Base-by-base conservation (phyloP, 1,140 invertebrate species). In the Drosophila repleta region DNA sequence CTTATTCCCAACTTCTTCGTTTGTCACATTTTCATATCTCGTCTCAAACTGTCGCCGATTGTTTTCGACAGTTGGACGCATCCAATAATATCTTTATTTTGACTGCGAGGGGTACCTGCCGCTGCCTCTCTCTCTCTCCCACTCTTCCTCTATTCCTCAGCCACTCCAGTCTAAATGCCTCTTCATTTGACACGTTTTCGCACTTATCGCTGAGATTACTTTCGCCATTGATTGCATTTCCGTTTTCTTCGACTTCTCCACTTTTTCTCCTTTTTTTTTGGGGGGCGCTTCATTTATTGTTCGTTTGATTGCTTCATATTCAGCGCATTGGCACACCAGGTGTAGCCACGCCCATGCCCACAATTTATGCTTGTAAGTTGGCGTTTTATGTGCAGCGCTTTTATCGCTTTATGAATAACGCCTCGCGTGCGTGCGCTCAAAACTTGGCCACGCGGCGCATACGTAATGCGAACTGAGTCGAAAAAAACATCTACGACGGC, bases 181-280 rank as follows among this genome's bases (percentile, higher is more conserved):
- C 45, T 46, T 57, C 79, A 76, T 73, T 58, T 79, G 84, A 88
- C 83, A 87, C 83, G 83, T 87, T 87, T 87, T 88, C 76, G 79
- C 83, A 87, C 83, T 87, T 87, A 87, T 88, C 83, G 79, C 72
- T 43, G 83, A 87, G 83, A 87, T 87, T 87, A 88, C 79, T 87
- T 87, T 87, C 66, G 43, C 75, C 83, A 71, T 88, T 89, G 83
- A 87, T 87, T 87, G 83, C 83, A 88, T 79, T 79, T 87, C 65
- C 46, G 77, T 58, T 35, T 35, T 13, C 51, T 41, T 32, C 39
- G 37, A 37, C 37, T 55, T 64, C 26, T 17, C 26, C 26, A 21
- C 39, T 64, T 60, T 39, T 29, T 26, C 24, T 26, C 24, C 46
- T 26, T 13, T 56, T 45, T 32, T 35, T 35, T 65, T 18, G 41